Evolutionary conservation across 2,113 vertebrate genomes (phyloP).

Genomic region (Patagioenas fasciata): DNA sequence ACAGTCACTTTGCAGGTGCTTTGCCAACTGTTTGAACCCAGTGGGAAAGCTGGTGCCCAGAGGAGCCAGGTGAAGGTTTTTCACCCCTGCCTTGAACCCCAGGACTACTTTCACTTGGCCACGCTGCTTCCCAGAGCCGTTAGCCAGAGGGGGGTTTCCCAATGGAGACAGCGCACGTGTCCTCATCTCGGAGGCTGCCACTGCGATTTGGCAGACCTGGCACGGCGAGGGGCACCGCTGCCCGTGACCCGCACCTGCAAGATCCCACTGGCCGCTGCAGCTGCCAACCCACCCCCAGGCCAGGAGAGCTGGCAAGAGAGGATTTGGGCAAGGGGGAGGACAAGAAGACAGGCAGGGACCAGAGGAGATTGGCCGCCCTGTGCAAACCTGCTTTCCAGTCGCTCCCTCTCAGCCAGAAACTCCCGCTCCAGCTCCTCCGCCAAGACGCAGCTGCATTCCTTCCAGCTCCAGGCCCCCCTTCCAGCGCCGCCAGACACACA

Average conservation of each 20-base stretch:
- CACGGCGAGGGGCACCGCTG: not conserved
- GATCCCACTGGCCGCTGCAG: not conserved
- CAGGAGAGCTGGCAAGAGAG: not conserved
- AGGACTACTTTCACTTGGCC: accelerated
- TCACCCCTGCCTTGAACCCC: not conserved
- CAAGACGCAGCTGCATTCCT: not conserved
- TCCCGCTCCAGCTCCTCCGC: not conserved
- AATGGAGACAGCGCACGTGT: accelerated
- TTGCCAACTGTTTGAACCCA: not conserved
- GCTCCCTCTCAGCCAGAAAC: slow-evolving; percentile 78
- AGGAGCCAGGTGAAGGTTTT: not conserved
- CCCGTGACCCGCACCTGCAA: not conserved
- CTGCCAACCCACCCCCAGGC: accelerated
- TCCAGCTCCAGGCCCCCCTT: not conserved
- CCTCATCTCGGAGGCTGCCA: accelerated
- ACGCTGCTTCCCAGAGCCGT: accelerated
- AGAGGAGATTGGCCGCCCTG: not conserved
- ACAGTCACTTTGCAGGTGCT: not conserved
- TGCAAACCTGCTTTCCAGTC: slow-evolving; percentile 75
- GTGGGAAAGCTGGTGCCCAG: not conserved
- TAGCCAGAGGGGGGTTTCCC: not conserved
- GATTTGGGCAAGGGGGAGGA: not conserved
- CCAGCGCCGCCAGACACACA: not conserved
- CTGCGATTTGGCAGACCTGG: not conserved
- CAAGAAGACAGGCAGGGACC: accelerated